Evolutionary conservation across 1,140 invertebrate species (phyloP).

Genomic region (Cherax destructor): DNA sequence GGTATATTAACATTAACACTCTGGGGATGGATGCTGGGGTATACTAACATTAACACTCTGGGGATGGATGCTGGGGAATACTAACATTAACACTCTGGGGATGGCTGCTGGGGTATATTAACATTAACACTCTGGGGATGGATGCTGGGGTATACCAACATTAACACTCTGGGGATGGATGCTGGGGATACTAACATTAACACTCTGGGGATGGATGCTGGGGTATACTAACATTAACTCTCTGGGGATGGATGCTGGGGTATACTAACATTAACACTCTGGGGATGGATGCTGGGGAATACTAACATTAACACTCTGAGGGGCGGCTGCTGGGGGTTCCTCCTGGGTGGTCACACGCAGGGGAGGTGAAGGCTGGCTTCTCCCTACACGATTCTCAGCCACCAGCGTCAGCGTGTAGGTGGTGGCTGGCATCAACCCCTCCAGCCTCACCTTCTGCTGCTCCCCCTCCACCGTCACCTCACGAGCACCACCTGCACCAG

Average conservation of each 20-base stretch:
- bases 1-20: conserved; percentile 62
- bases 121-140: conserved; percentile 84
- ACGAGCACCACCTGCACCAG: background rate
- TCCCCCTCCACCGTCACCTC: conserved; percentile 59
- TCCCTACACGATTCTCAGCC: conserved; percentile 73
- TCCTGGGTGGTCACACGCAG: conserved; percentile 56
- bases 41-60: conserved; percentile 80
- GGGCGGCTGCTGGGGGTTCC: conserved; percentile 82
- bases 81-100: conserved; percentile 82
- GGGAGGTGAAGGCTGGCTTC: conserved; percentile 73
- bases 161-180: conserved; percentile 84
- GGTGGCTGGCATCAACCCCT: conserved; percentile 56
- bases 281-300: too few species aligned
- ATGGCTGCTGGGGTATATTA: conserved; percentile 81
- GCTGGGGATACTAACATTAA: conserved; percentile 82
- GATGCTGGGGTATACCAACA: conserved; percentile 81
- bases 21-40: conserved; percentile 83
- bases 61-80: conserved; percentile 83
- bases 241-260: conserved; percentile 85
- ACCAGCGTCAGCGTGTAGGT: conserved; percentile 64
- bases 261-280: too few species aligned
- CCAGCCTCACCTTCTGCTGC: conserved; percentile 45
- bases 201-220: conserved; percentile 84
- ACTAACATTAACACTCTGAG: conserved; percentile 81
- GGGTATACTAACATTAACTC: conserved; percentile 80